These are phyloP conservation scores for Oasisia sp. DNA, from an alignment of 2,888 invertebrate genomes.

Conservation along the genomic window DNA sequence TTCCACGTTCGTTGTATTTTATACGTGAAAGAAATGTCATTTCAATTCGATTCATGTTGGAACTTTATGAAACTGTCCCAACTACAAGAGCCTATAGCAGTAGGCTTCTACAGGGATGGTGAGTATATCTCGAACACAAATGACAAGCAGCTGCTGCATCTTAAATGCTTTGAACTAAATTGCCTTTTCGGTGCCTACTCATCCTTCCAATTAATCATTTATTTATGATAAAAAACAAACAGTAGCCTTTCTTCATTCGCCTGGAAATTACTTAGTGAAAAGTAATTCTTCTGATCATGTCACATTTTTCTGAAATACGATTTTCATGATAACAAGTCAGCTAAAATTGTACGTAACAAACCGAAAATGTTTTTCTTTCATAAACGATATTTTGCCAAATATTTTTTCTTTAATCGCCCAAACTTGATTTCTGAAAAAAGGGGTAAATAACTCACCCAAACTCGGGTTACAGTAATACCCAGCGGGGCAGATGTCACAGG, in stretches of 20 bases:
- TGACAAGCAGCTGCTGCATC: neutral
- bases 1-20: too few relatives aligned
- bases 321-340: too few relatives aligned
- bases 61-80: too few relatives aligned
- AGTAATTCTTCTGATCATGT: too few relatives aligned
- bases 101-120: too few relatives aligned
- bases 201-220: neutral
- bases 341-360: too few relatives aligned
- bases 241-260: neutral
- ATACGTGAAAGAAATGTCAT: too few relatives aligned
- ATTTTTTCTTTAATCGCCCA: neutral
- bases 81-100: too few relatives aligned
- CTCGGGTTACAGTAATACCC: constrained; percentile 52
- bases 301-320: too few relatives aligned
- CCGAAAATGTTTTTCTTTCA: neutral
- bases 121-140: too few relatives aligned
- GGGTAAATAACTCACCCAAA: constrained; percentile 29
- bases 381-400: neutral
- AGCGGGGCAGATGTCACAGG: constrained; percentile 54
- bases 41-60: too few relatives aligned
- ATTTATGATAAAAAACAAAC: neutral
- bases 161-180: neutral
- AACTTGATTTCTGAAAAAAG: neutral
- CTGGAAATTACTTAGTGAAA: too few relatives aligned
- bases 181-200: neutral